These are phyloP conservation scores for Sebastes cheni DNA, from an alignment of 2,797 vertebrate species.

Conservation along the genomic window DNA sequence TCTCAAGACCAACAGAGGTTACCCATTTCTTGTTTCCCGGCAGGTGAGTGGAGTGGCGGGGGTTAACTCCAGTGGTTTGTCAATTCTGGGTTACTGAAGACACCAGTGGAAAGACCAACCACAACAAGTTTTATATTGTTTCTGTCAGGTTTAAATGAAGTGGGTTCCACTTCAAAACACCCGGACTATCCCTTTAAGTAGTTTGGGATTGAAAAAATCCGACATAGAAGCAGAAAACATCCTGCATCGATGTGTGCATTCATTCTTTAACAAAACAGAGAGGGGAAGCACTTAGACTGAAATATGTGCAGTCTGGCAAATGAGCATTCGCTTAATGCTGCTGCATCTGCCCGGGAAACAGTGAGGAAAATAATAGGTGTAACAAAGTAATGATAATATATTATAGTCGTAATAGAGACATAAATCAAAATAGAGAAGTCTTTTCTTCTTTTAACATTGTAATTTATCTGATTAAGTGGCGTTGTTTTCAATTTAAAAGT, in stretches of 20 bases:
- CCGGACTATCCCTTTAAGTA: background rate
- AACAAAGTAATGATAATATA: background rate
- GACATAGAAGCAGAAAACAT: background rate
- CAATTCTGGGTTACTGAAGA: too few relatives aligned
- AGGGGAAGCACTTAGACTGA: constrained; percentile 13
- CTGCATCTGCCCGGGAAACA: constrained; percentile 22
- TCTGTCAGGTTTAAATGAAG: too few relatives aligned
- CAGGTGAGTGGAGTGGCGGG: too few relatives aligned
- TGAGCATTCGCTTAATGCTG: background rate
- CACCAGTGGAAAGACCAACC: too few relatives aligned
- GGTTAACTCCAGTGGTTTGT: too few relatives aligned
- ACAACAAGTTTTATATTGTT: too few relatives aligned
- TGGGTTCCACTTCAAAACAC: background rate
- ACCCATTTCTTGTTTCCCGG: too few relatives aligned
- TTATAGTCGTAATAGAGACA: background rate
- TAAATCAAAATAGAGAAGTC: background rate
- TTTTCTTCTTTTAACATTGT: background rate
- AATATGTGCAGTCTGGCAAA: constrained; percentile 21
- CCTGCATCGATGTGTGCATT: background rate
- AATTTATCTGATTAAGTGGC: background rate
- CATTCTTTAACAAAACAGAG: constrained; percentile 27
- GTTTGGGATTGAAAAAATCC: constrained; percentile 8
- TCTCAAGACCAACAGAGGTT: too few relatives aligned
- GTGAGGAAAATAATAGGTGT: background rate
- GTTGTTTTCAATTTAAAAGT: background rate